These are phyloP conservation scores for Trichacis sp. DNA, from an alignment of 2,888 invertebrate species.

Conservation along the genomic window DNA sequence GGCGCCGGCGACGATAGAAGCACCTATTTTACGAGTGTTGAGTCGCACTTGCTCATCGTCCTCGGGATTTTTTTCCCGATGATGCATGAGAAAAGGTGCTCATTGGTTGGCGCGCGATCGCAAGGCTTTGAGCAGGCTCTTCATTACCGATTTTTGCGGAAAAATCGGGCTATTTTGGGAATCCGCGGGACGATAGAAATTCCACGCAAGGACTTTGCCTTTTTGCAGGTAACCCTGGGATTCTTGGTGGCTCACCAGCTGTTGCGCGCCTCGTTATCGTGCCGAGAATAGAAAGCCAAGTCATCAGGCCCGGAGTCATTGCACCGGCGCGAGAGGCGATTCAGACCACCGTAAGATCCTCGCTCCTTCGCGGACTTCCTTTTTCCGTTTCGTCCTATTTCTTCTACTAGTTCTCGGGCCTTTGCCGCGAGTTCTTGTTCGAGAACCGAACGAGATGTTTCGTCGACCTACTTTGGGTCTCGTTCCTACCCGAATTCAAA, in stretches of 20 bases:
- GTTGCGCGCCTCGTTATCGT: slow-evolving; percentile 32
- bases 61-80: background rate
- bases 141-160: slow-evolving; percentile 1
- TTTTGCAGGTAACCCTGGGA: slow-evolving; percentile 15
- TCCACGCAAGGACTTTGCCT: slow-evolving; percentile 47
- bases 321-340: slow-evolving; percentile 27
- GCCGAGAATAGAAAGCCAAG: slow-evolving; percentile 49
- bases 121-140: background rate
- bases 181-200: slow-evolving; percentile 33
- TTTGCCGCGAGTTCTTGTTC: too few species aligned
- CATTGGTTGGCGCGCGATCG: background rate
- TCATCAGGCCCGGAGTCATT: slow-evolving; percentile 27
- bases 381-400: slow-evolving; percentile 28
- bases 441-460: too few species aligned
- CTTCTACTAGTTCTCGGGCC: slow-evolving; percentile 6
- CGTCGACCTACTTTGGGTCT: too few species aligned
- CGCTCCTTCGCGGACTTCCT: slow-evolving; percentile 25
- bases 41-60: background rate
- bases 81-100: background rate
- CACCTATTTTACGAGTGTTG: background rate
- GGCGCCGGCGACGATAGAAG: background rate
- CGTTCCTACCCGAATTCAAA: too few species aligned
- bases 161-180: slow-evolving; percentile 3
- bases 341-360: slow-evolving; percentile 36
- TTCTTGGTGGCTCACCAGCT: slow-evolving; percentile 6